A percentile compares a stretch with the other conserved stretches of the same genome.
Conservation (phyloP, 2,888 invertebrate species). For the Cremastinae sp. region DNA sequence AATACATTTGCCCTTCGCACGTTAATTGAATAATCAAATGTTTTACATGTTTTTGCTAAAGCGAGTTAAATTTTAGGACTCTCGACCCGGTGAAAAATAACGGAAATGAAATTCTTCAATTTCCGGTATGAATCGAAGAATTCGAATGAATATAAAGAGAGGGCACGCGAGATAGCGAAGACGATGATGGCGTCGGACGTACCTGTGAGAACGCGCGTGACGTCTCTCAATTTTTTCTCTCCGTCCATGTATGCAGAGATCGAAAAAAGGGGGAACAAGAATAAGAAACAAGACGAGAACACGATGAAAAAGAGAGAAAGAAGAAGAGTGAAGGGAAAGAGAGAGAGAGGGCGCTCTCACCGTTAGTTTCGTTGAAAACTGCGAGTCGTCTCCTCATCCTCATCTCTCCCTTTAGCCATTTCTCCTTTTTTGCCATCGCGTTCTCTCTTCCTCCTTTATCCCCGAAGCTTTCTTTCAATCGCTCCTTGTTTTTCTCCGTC, state of each 20-base stretch:
- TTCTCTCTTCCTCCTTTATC: constrained; percentile 37
- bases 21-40: no score
- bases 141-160: no score
- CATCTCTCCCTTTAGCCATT: constrained; percentile 42
- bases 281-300: no score
- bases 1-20: no score
- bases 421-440: constrained; percentile 34
- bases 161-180: background rate
- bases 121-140: no score
- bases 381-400: constrained; percentile 40
- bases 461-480: constrained; percentile 39
- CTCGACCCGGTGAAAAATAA: no score
- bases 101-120: no score
- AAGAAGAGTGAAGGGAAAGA: constrained; percentile 7
- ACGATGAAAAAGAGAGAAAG: background rate
- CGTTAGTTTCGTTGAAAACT: constrained; percentile 59
- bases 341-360: constrained; percentile 44
- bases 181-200: constrained; percentile 15
- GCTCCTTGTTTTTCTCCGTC: constrained; percentile 20
- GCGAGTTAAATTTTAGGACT: no score
- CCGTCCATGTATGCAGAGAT: constrained; percentile 31
- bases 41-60: no score
- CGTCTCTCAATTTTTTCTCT: constrained; percentile 21
- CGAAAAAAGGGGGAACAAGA: constrained; percentile 1
- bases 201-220: constrained; percentile 28